Percentiles rank a stretch among this genome's conserved stretches.
Conservation (phyloP, 2,888 invertebrate species). For the Acanthosepion pharaonis region DNA sequence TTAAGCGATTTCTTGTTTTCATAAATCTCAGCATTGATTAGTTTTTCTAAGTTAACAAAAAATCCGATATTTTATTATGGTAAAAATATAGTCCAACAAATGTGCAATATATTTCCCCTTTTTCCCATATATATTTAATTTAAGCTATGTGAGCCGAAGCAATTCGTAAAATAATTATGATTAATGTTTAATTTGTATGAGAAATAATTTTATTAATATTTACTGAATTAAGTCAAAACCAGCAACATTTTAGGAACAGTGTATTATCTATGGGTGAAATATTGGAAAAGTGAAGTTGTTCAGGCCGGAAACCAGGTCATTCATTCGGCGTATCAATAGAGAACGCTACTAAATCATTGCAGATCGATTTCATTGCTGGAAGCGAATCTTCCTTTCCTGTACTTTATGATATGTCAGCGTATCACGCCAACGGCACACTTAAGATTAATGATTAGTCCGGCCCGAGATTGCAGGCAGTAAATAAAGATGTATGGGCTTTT, state of each 20-base stretch:
- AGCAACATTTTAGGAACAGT: background rate
- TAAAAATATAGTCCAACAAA: no score
- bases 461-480: background rate
- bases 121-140: no score
- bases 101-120: no score
- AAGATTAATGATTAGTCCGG: background rate
- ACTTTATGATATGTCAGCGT: background rate
- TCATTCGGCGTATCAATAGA: background rate
- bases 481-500: background rate
- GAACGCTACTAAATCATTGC: background rate
- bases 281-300: background rate
- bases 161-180: no score
- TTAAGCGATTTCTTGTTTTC: no score
- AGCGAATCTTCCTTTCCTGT: constrained; percentile 33
- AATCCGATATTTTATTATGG: no score
- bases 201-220: background rate
- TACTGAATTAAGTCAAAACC: background rate
- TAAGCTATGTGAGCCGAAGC: no score
- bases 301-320: background rate
- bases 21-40: no score
- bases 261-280: background rate
- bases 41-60: no score
- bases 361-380: background rate
- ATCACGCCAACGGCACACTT: constrained; percentile 6
- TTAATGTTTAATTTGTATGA: no score